Conservation (phyloP, 2,113 vertebrate genomes). For the Neopipo cinnamomea region DNA sequence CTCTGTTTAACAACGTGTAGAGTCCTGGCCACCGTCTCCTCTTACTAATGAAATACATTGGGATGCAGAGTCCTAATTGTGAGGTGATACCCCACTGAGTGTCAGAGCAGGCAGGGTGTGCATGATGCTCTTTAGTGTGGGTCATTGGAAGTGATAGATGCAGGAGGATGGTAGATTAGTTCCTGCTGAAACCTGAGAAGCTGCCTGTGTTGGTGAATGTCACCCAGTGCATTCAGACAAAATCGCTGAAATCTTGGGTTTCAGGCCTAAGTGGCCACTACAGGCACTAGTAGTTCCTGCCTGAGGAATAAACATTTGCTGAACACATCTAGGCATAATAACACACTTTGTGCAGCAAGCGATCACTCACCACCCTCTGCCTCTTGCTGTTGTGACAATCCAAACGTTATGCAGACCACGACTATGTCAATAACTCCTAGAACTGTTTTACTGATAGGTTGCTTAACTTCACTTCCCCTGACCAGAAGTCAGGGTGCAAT, state of each 20-base stretch:
- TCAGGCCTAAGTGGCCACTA: conserved; percentile 61
- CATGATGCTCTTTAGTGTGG: conserved; percentile 61
- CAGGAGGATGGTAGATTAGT: conserved; percentile 65
- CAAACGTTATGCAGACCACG: not conserved
- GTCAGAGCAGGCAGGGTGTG: conserved; percentile 40
- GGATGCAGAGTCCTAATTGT: conserved; percentile 48
- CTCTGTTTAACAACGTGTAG: conserved; percentile 53
- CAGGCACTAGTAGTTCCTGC: conserved; percentile 26
- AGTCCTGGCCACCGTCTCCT: conserved; percentile 15
- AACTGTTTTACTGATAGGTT: not conserved
- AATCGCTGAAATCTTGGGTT: conserved; percentile 67
- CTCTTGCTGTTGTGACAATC: not conserved
- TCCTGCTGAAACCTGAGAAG: conserved; percentile 75
- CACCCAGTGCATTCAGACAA: conserved; percentile 67
- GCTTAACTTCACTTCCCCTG: not conserved
- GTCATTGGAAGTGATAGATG: conserved; percentile 78
- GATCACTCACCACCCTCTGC: not conserved
- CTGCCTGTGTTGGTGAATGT: conserved; percentile 69
- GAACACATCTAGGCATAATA: not conserved
- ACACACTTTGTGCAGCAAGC: conserved; percentile 6
- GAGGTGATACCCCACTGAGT: conserved; percentile 53
- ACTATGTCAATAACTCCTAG: not conserved
- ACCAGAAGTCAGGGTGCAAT: not conserved
- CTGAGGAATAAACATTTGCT: conserved; percentile 43
- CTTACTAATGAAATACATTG: conserved; percentile 41